These are phyloP conservation scores for Mylabris sibirica DNA, from an alignment of 2,888 invertebrate genomes.

Conservation along the genomic window DNA sequence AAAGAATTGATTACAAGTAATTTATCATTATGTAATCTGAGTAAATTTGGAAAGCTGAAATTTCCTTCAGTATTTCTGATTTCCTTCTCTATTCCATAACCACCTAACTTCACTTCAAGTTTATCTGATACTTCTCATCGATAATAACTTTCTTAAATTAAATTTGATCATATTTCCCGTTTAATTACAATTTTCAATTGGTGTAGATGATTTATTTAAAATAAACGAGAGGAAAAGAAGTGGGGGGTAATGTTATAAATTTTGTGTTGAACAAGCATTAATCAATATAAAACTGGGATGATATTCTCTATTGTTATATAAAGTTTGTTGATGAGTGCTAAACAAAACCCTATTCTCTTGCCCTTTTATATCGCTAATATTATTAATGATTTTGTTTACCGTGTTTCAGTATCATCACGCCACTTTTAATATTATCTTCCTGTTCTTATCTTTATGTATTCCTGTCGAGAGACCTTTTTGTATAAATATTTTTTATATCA, in stretches of 20 bases:
- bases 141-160: neutral
- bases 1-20: slow-evolving; percentile 1
- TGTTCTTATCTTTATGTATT: slow-evolving; percentile 1
- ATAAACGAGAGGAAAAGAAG: neutral
- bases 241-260: neutral
- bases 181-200: neutral
- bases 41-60: slow-evolving; percentile 3
- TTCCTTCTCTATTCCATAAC: neutral
- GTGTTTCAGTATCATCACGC: neutral
- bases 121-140: slow-evolving; percentile 6
- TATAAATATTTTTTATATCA: neutral
- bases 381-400: slow-evolving; percentile 13
- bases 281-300: slow-evolving; percentile 1
- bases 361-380: slow-evolving; percentile 5
- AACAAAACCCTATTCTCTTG: slow-evolving; percentile 8
- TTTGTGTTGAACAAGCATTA: neutral
- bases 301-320: neutral
- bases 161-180: neutral
- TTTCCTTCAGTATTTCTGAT: neutral
- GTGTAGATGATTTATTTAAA: neutral
- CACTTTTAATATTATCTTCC: slow-evolving; percentile 3
- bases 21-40: slow-evolving; percentile 12
- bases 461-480: neutral
- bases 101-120: neutral
- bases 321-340: neutral